Base-by-base conservation (phyloP, 2,797 vertebrate genomes). In the Podarcis lilfordi region DNA sequence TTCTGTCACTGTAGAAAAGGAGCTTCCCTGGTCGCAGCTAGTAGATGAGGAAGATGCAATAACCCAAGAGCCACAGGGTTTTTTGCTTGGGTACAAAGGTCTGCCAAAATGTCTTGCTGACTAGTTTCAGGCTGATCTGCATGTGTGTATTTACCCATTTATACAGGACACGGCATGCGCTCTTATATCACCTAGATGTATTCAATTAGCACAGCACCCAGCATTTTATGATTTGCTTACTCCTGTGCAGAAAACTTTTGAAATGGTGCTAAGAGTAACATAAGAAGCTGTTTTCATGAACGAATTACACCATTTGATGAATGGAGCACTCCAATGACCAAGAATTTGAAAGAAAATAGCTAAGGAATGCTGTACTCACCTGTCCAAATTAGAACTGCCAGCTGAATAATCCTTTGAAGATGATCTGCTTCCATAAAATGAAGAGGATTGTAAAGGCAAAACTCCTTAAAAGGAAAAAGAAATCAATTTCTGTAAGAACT, bases 341-440 rank as follows among this genome's bases (percentile, higher is more conserved):
- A 90, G 79, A 80, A 90, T 83, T 76, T 80, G 29, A 92, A 77
- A 80, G 59, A 74, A 66, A 10, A 25, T 4, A n/a, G 6, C 15
- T 15, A 93, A 84, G 1, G 87, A 76, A 89, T n/a, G 32, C 32
- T 1, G 75, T 8, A 69, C 92, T 79, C 96, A 99, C 99, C 99
- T 98, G 94, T 99, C 98, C 90, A 98, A 88, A 88, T 97, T 98
- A 68, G 97, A 97, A 95, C 97, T 98, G 88, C 97, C 96, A 90
- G 97, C 95, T 90, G 98, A 95, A 91, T 97, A 98, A 86, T 99
- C 99, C 95, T 99, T 99, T 86, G 98, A 96, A 84, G 95, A 95
- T 40, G 98, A 95, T 89, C 98, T 97, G 94, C 98, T 98, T 59
- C 98, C 92, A 77, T 99, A 99, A 95, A 99, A 99, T 3, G 98